phyloP scores from a whole-genome alignment of 2,888 invertebrate species.

The Hydrotaea diabolus region DNA sequence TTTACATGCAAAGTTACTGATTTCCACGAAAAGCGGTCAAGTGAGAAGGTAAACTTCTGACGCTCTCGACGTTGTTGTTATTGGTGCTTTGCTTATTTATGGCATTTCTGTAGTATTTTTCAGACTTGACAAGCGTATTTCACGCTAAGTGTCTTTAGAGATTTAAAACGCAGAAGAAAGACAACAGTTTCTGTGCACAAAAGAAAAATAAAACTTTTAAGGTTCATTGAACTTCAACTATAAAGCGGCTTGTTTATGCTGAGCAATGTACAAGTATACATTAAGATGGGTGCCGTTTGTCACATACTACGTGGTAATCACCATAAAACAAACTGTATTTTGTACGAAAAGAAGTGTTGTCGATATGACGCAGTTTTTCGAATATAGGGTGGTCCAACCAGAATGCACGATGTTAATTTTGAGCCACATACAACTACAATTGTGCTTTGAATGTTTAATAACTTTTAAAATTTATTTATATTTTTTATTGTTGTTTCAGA shows the following conservation, averaged over 20 bases:
- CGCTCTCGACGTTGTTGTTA: background rate
- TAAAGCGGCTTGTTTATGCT: slow-evolving; percentile 15
- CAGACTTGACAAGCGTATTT: background rate
- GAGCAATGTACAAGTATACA: background rate
- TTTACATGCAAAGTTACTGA: background rate
- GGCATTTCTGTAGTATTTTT: background rate
- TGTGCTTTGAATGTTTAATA: too few species aligned
- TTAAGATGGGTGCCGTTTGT: too few species aligned
- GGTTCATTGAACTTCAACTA: slow-evolving; percentile 50
- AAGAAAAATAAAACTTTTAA: background rate
- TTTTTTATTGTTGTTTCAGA: too few species aligned
- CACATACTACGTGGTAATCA: too few species aligned
- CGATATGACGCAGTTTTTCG: too few species aligned
- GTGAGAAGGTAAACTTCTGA: slow-evolving; percentile 45
- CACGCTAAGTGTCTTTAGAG: background rate
- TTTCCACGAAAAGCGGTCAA: slow-evolving; percentile 40
- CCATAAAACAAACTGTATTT: too few species aligned
- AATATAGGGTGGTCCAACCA: too few species aligned
- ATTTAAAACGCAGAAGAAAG: background rate
- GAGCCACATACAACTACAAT: too few species aligned
- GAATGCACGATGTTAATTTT: too few species aligned
- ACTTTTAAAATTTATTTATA: too few species aligned
- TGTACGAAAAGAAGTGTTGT: too few species aligned
- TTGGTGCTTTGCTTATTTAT: background rate
- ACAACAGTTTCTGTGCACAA: background rate